These are phyloP conservation scores for Labia minor DNA, from an alignment of 2,888 invertebrate genomes.

Conservation along the genomic window DNA sequence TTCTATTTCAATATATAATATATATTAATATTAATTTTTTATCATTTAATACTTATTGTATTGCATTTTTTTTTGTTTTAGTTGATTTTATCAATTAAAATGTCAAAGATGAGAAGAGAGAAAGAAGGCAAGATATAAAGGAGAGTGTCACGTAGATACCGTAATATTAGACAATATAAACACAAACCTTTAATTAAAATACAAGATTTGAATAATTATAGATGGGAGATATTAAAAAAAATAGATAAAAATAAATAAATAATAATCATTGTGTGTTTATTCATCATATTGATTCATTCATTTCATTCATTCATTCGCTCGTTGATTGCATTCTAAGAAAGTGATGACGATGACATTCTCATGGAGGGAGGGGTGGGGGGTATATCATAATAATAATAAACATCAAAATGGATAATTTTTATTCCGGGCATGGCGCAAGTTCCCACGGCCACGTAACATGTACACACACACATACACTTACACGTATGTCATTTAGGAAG, in stretches of 20 bases:
- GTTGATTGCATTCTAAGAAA: neutral
- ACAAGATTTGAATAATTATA: conserved; percentile 8
- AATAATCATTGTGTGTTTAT: neutral
- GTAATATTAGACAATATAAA: too few relatives aligned
- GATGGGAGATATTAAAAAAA: neutral
- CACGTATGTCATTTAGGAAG: neutral
- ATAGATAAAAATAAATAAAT: too few relatives aligned
- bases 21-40: too few relatives aligned
- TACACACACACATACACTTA: neutral
- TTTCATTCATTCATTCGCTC: neutral
- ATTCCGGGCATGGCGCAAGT: neutral
- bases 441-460: neutral
- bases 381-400: neutral
- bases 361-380: neutral
- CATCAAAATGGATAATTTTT: conserved; percentile 1
- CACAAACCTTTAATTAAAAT: conserved; percentile 5
- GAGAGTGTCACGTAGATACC: too few relatives aligned
- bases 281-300: neutral
- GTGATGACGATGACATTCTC: neutral
- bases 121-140: neutral
- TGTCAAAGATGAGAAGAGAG: too few relatives aligned
- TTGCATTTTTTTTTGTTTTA: too few relatives aligned
- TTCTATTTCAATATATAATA: too few relatives aligned
- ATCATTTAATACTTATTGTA: too few relatives aligned
- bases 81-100: too few relatives aligned